Evolutionary conservation across 2,888 invertebrate genomes (phyloP), one percentile per base, ranked within the genome.

Genomic region (Agrochola litura): DNA sequence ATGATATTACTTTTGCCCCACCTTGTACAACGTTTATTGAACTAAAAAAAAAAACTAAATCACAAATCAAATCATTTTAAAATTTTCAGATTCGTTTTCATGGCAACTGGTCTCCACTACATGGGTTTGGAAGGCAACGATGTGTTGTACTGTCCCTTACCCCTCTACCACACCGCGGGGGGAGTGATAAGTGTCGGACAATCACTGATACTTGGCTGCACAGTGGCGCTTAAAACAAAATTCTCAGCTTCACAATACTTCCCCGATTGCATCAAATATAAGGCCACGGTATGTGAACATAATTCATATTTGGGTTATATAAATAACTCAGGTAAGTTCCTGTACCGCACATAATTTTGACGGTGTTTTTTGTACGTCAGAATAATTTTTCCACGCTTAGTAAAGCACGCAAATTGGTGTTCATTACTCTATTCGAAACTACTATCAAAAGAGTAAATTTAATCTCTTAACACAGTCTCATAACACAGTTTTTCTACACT

Each of bases 81-180:
- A 37, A 2, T 46, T 83, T 87, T 54, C 93, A 99, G 99, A 90
- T 98, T 97, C 91, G 97, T 98, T 81, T 99, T 98, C 91, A 98
- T 98, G 90, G 97, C 98, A 2, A 97, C 97, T 25, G 98, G 98
- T 25, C 97, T 98, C 77, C 97, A 97, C 91, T 94, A 98, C 87
- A 97, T 98, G 83, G 97, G 97, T 0, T 97, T 99, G 73, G 97
- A 94, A 19, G 90, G 93, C 1, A 95, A 97, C 10, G 99, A 99
- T 93, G 97, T 98, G 58, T 97, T 99, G 88, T 99, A 99, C 94
- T 98, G 98, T 37, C 98, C 99, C 0, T 97, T 99, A 86, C 99
- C 99, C 0, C 96, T 99, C n/a, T 99, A 99, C 94, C 99, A 99
- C 93, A 99, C 99, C 0, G 99, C 99, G 0, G 99, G 99, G 25